phyloP scores from a whole-genome alignment of 2,113 vertebrate species.

The Acrocephalus arundinaceus region DNA sequence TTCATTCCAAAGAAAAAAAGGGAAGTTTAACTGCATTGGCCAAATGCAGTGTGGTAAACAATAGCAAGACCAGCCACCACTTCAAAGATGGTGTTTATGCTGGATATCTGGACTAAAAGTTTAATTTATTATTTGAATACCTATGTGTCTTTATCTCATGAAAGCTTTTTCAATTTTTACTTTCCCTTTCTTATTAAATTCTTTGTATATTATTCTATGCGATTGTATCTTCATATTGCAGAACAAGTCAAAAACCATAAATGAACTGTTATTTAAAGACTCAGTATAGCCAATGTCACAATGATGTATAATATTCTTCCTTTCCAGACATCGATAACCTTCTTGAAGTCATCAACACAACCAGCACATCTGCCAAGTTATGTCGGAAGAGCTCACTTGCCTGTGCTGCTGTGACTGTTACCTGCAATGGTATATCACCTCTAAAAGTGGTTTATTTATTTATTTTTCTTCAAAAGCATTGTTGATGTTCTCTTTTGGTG shows the following conservation, averaged over 20 bases:
- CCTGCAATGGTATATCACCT: rapidly evolving
- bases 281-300: background rate
- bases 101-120: background rate
- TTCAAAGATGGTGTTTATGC: background rate
- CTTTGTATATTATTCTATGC: background rate
- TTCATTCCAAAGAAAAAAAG: background rate
- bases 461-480: background rate
- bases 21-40: background rate
- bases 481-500: background rate
- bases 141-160: background rate
- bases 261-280: background rate
- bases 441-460: background rate
- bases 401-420: background rate
- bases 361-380: rapidly evolving
- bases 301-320: background rate
- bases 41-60: background rate
- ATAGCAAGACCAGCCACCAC: background rate
- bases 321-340: rapidly evolving
- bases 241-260: background rate
- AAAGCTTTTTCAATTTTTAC: background rate
- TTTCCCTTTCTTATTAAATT: background rate
- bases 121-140: background rate
- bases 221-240: background rate
- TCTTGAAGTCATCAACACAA: rapidly evolving
- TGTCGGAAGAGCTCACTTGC: rapidly evolving